Conservation (phyloP, 2,113 vertebrate species). For the Oryzias melastigma region DNA sequence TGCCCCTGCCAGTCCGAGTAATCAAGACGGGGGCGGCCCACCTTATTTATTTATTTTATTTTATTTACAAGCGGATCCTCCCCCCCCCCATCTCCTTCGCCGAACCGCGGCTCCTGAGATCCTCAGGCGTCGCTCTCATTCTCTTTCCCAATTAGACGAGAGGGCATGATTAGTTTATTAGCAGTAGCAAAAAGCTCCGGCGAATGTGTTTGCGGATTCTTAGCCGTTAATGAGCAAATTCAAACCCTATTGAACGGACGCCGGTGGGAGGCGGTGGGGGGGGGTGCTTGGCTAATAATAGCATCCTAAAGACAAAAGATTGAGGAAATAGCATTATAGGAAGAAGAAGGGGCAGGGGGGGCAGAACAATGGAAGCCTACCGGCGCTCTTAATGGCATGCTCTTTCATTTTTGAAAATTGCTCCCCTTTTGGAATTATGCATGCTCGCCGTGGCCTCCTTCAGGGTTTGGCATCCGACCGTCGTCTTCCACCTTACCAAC, state of each 20-base stretch:
- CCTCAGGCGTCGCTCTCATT: conserved; percentile 61
- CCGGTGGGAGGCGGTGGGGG: conserved; percentile 43
- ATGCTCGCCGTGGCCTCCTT: conserved; percentile 71
- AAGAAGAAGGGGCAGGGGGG: conserved; percentile 22
- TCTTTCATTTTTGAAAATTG: conserved; percentile 82
- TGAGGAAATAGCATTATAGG: conserved; percentile 82
- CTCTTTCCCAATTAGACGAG: conserved; percentile 78
- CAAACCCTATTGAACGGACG: conserved; percentile 77
- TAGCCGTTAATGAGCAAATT: conserved; percentile 83
- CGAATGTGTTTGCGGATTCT: conserved; percentile 80
- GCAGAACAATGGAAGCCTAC: conserved; percentile 75
- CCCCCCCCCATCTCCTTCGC: conserved; percentile 68
- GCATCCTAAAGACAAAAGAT: conserved; percentile 83
- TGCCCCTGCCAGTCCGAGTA: conserved; percentile 43
- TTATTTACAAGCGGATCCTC: too few species aligned
- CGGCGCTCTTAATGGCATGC: conserved; percentile 77
- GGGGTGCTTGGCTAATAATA: conserved; percentile 78
- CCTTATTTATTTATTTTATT: too few species aligned
- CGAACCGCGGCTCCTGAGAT: conserved; percentile 54
- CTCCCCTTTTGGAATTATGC: conserved; percentile 80
- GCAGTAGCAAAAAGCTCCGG: conserved; percentile 72
- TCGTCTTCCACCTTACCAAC: conserved; percentile 1
- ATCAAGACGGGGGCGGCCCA: conserved; percentile 54
- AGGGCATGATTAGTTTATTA: conserved; percentile 82
- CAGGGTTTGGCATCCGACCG: conserved; percentile 56